Evolutionary conservation across 92 coral and sea anemone genomes (phyloP).

Genomic region (Heteractis magnifica): DNA sequence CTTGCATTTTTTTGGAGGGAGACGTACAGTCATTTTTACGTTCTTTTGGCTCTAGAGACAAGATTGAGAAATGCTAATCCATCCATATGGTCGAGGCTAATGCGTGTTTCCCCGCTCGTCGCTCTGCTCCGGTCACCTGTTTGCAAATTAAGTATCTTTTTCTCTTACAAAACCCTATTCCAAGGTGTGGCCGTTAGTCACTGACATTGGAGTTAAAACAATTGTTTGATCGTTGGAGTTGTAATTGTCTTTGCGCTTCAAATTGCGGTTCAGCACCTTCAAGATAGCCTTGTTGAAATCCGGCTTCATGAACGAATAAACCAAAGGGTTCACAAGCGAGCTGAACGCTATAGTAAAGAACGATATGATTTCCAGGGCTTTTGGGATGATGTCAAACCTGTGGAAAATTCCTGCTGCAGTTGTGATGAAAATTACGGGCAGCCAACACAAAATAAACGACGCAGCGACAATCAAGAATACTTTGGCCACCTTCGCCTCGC

Average conservation of each 20-base stretch:
- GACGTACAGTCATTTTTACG: too few relatives aligned
- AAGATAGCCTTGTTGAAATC: conserved; percentile 60
- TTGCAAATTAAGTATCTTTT: background rate
- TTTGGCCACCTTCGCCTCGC: conserved; percentile 66
- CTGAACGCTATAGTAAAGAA: conserved; percentile 71
- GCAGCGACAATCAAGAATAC: conserved; percentile 65
- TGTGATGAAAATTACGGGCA: conserved; percentile 72
- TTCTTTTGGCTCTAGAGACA: too few relatives aligned
- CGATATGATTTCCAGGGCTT: conserved; percentile 45
- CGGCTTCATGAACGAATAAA: conserved; percentile 75
- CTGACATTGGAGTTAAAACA: conserved; percentile 8
- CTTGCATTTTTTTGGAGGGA: too few relatives aligned
- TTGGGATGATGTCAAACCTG: conserved; percentile 52
- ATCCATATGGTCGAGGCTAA: background rate
- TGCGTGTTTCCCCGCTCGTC: background rate
- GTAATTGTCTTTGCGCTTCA: background rate
- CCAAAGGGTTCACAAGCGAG: conserved; percentile 69
- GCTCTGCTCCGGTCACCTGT: background rate
- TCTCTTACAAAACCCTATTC: background rate
- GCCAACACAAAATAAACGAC: conserved; percentile 68
- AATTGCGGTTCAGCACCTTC: conserved; percentile 1
- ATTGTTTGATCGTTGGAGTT: conserved; percentile 18
- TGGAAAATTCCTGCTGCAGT: conserved; percentile 50
- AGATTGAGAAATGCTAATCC: background rate
- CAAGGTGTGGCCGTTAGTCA: background rate